These are phyloP conservation scores for Rhinophrynus dorsalis DNA, from an alignment of 2,797 vertebrate species.

Conservation along the genomic window DNA sequence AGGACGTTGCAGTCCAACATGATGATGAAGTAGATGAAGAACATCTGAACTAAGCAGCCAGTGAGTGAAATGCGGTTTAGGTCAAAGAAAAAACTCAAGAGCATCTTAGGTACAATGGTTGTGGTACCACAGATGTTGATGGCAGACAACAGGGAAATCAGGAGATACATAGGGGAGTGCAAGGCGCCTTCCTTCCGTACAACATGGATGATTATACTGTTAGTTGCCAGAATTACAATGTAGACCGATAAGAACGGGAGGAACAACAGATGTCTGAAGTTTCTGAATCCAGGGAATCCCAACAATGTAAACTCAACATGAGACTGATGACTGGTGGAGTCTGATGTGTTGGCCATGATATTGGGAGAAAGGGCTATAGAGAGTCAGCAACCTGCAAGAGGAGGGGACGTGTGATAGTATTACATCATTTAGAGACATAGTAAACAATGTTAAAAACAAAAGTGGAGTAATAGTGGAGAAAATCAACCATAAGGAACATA, in stretches of 20 bases:
- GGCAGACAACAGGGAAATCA: conserved; percentile 50
- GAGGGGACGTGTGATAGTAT: too few relatives aligned
- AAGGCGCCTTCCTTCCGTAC: conserved; percentile 21
- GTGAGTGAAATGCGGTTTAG: conserved; percentile 40
- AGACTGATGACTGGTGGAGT: conserved; percentile 1
- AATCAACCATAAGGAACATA: too few relatives aligned
- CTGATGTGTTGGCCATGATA: too few relatives aligned
- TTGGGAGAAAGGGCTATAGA: too few relatives aligned
- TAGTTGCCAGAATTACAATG: conserved; percentile 39
- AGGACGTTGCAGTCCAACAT: conserved; percentile 47
- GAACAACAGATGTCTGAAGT: conserved; percentile 12
- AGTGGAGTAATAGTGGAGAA: too few relatives aligned
- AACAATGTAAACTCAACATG: conserved; percentile 53
- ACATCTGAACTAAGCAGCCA: conserved; percentile 54
- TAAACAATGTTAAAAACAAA: too few relatives aligned
- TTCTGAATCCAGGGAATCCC: conserved; percentile 53
- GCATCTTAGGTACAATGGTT: conserved; percentile 26
- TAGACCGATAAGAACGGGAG: conserved; percentile 54
- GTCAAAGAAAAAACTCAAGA: conserved; percentile 41
- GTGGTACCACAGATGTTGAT: conserved; percentile 29
- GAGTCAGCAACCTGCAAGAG: too few relatives aligned
- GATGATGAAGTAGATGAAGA: conserved; percentile 50
- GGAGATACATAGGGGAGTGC: conserved; percentile 47
- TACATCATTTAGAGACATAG: too few relatives aligned
- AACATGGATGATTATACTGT: conserved; percentile 30